Evolutionary conservation across 2,888 invertebrate species (phyloP).

Genomic region (Spisula subtruncata): DNA sequence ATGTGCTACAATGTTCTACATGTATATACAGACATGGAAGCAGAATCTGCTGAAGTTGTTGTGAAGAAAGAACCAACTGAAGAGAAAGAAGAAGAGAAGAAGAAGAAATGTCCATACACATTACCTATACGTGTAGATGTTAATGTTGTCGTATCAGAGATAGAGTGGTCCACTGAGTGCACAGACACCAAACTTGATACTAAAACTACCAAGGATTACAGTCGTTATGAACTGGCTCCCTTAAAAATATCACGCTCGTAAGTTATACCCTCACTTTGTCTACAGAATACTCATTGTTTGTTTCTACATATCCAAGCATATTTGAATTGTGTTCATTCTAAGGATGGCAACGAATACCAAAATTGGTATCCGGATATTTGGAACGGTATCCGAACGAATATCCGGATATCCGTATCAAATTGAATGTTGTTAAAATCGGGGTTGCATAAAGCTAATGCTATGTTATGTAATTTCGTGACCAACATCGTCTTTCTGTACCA

Average conservation of each 20-base stretch:
- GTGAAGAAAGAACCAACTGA: constrained; percentile 35
- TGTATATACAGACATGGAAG: constrained; percentile 24
- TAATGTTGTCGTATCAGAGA: constrained; percentile 53
- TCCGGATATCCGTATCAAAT: no score
- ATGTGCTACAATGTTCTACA: background rate
- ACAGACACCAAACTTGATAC: constrained; percentile 57
- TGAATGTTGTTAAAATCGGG: no score
- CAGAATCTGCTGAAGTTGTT: constrained; percentile 39
- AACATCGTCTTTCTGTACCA: no score
- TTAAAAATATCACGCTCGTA: constrained; percentile 60
- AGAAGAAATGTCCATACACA: constrained; percentile 47
- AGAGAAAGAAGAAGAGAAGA: constrained; percentile 35
- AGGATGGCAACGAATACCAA: no score
- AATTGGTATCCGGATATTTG: no score
- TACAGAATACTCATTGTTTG: no score
- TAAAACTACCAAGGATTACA: constrained; percentile 10
- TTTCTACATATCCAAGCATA: no score
- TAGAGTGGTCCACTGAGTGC: constrained; percentile 63
- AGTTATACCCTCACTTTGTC: background rate
- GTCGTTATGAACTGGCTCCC: constrained; percentile 39
- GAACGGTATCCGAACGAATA: no score
- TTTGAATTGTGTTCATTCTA: no score
- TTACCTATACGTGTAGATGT: constrained; percentile 59
- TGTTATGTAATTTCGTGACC: no score
- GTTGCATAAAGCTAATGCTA: no score